Evolutionary conservation across 2,888 invertebrate species (phyloP).

Genomic region (Strigamia maritima): DNA sequence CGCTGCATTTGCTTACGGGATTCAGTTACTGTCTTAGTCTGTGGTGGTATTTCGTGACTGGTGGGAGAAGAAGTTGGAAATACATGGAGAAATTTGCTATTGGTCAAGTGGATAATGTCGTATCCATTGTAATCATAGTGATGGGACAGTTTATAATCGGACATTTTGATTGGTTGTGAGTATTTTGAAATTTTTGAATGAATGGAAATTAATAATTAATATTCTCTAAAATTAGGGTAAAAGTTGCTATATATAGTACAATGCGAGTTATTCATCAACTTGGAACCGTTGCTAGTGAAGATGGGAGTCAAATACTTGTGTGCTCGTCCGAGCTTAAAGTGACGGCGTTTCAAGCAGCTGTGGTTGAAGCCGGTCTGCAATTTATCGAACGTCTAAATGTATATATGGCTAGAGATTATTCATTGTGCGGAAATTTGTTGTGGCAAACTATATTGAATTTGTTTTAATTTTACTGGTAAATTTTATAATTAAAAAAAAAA

Average conservation of each 20-base stretch:
- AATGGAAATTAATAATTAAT: not conserved
- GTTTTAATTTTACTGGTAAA: not conserved
- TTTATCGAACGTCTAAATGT: not conserved
- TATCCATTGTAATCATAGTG: not conserved
- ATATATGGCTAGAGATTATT: not conserved
- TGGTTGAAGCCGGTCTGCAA: not conserved
- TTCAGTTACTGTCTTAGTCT: not conserved
- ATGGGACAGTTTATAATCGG: constrained; percentile 10
- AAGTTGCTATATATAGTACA: not conserved
- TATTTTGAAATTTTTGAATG: no score
- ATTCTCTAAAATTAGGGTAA: not conserved
- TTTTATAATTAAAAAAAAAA: no score
- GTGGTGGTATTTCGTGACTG: not conserved
- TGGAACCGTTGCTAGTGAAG: not conserved
- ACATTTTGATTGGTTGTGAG: constrained; percentile 11
- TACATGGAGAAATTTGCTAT: not conserved
- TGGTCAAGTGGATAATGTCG: not conserved
- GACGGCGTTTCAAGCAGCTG: not conserved
- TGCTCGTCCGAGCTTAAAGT: not conserved
- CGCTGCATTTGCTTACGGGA: not conserved
- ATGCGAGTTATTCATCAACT: not conserved
- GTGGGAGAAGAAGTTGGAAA: not conserved
- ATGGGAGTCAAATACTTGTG: not conserved
- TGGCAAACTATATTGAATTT: not conserved
- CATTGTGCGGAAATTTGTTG: not conserved